phyloP scores from a whole-genome alignment of 2,797 vertebrate species.

The Falco cherrug region DNA sequence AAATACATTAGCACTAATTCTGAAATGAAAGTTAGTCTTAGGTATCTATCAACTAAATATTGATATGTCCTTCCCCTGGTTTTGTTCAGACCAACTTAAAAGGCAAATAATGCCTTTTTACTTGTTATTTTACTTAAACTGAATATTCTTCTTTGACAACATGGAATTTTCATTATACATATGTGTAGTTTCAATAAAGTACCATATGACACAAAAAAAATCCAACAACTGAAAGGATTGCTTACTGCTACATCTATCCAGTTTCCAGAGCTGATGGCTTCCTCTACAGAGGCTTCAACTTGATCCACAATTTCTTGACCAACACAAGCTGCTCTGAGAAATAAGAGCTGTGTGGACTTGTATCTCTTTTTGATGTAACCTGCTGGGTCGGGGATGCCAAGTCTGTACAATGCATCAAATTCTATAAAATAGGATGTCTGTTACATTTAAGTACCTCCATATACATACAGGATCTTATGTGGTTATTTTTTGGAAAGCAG shows the following conservation, averaged over 20 bases:
- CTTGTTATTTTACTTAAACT: not conserved
- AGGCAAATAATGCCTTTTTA: not conserved
- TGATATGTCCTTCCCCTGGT: not conserved
- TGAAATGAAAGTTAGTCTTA: not conserved
- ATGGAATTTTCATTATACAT: not conserved
- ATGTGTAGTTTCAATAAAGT: not conserved
- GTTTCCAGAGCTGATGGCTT: slow-evolving; percentile 88
- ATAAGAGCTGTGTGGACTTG: slow-evolving; percentile 86
- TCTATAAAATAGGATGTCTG: slow-evolving; percentile 77
- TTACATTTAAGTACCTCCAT: not conserved
- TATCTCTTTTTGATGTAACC: slow-evolving; percentile 92
- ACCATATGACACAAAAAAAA: not conserved
- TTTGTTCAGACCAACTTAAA: not conserved
- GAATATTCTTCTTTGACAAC: not conserved
- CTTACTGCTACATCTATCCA: slow-evolving; percentile 92
- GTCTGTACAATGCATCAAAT: slow-evolving; percentile 88
- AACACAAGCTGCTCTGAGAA: slow-evolving; percentile 88
- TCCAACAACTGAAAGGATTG: not conserved
- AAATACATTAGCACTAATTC: not conserved
- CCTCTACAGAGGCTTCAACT: slow-evolving; percentile 94
- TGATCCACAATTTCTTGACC: slow-evolving; percentile 89
- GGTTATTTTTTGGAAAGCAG: not conserved
- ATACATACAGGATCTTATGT: not conserved
- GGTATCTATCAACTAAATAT: not conserved
- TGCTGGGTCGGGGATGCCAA: slow-evolving; percentile 92